Evolutionary conservation across 2,888 invertebrate genomes (phyloP).

Genomic region (Mongoloraphidia duomilia): DNA sequence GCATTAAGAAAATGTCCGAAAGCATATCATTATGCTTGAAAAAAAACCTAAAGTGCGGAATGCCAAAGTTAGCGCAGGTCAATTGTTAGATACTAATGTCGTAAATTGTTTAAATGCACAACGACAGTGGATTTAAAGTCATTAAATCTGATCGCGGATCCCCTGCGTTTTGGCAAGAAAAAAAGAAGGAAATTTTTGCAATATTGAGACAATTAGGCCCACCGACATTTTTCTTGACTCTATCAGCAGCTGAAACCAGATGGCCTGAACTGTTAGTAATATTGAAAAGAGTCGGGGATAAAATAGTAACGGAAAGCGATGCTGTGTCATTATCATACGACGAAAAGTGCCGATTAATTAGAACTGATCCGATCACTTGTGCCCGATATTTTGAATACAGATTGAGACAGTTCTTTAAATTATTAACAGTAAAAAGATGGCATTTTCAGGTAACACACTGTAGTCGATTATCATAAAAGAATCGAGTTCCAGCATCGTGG

Average conservation of each 20-base stretch:
- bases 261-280: conserved; percentile 10
- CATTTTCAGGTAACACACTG: conserved; percentile 11
- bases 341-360: conserved; percentile 13
- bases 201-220: no score
- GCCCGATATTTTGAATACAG: not conserved
- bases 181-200: not conserved
- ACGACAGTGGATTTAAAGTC: not conserved
- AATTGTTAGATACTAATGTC: not conserved
- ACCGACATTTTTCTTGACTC: no score
- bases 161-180: not conserved
- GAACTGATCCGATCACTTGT: conserved; percentile 16
- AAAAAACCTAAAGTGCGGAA: no score
- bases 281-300: conserved; percentile 1
- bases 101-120: not conserved
- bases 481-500: conserved; percentile 19
- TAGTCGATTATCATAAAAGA: conserved; percentile 13
- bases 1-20: no score
- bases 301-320: conserved; percentile 7
- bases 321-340: conserved; percentile 6
- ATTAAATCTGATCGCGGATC: not conserved
- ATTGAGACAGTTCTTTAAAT: no score
- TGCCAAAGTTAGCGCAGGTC: no score
- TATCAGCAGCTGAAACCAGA: conserved; percentile 7
- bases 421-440: conserved; percentile 9
- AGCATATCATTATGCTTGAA: no score